Conservation (phyloP, 2,797 vertebrate genomes). For the Columba guinea region DNA sequence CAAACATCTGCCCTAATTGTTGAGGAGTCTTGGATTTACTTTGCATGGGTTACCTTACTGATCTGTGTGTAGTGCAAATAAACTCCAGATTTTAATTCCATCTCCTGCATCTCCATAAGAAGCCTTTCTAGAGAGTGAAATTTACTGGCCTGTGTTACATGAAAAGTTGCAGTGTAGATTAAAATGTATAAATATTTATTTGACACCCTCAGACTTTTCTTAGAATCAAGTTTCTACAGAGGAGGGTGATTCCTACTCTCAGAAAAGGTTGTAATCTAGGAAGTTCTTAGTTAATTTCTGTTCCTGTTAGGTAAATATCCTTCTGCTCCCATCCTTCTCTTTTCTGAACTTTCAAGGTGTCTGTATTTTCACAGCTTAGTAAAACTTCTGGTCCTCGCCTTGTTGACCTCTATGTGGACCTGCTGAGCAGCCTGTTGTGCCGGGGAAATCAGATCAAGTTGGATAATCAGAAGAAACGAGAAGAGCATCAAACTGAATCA, state of each 20-base stretch:
- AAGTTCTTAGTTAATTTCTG: neutral
- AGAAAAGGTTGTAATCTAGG: neutral
- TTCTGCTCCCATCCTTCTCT: neutral
- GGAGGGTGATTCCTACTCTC: neutral
- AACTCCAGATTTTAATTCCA: neutral
- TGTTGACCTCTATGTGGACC: constrained; percentile 76
- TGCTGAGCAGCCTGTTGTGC: constrained; percentile 78
- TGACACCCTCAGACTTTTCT: neutral
- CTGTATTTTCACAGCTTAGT: constrained; percentile 64
- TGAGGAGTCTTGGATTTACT: neutral
- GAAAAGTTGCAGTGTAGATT: neutral
- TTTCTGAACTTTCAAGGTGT: neutral
- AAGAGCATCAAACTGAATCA: constrained; percentile 48
- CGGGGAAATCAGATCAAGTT: constrained; percentile 70
- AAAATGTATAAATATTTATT: neutral
- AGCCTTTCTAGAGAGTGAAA: neutral
- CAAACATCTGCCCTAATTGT: neutral
- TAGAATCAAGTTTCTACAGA: neutral
- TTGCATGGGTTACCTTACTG: neutral
- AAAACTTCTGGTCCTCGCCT: constrained; percentile 29
- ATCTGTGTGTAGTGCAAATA: neutral
- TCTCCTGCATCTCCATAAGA: neutral
- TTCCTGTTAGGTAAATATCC: neutral
- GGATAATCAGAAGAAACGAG: constrained; percentile 28
- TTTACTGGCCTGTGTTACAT: neutral